Base-by-base conservation (phyloP, 2,113 vertebrate genomes). In the Thomomys bottae region DNA sequence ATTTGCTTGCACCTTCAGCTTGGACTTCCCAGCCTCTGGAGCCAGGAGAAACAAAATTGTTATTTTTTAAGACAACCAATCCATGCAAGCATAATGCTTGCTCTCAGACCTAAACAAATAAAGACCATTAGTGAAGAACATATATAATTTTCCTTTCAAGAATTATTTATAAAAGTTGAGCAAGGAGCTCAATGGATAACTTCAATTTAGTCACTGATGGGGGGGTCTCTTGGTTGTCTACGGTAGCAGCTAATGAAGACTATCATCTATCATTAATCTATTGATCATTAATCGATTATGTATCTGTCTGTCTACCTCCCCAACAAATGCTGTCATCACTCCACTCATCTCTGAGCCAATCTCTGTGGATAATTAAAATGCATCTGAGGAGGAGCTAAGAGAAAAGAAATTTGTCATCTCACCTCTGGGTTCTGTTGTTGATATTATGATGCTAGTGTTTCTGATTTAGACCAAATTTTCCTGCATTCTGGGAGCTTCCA, bases 111-210 rank as follows among this genome's bases (percentile, higher is more conserved):
- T 59, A 28, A 36, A 72, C 45, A 23, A 42, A n/a, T 5, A 1
- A 12, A 71, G 34, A 61, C 49, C 42, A 40, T 61, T 73, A 54
- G 24, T 38, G 30, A 77, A 88, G n/a, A 76, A 24, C 6, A 28
- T 42, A 36, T 28, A 2, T 63, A 7, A 61, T 24, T 38, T 61
- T 40, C 71, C 77, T 77, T 40, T 75, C 2, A 28, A 5, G 23
- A 85, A 66, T 90, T 84, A 88, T 71, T 94, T 57, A 70, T 11
- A 75, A 67, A 68, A 90, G 57, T 42, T 36, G 67, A 45, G 17
- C 15, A 54, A 57, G 8, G 15, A 77, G 28, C 24, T 89, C 12
- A 94, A 18, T 45, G 70, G 32, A 84, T 54, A 57, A 64, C 75
- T 78, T 66, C 49, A 38, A 64, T 38, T 24, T 30, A 61, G 36